Percentiles rank a stretch among this genome's conserved stretches.
These are phyloP conservation scores for Ginglymostoma cirratum DNA, from an alignment of 2,113 vertebrate species.

Conservation along the genomic window DNA sequence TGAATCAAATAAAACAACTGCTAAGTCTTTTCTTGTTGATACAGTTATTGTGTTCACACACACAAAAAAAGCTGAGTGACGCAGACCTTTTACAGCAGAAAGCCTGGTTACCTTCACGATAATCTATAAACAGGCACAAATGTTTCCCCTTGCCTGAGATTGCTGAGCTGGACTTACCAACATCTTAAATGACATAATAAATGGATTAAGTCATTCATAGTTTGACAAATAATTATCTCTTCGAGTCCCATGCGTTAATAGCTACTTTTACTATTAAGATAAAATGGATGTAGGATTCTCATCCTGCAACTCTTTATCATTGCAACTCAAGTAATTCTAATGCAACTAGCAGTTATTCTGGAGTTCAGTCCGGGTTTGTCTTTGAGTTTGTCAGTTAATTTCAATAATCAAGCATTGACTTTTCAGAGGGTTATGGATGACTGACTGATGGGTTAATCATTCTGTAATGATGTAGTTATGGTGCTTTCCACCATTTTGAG, in stretches of 20 bases:
- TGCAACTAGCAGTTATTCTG: background rate
- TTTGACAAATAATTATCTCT: constrained; percentile 34
- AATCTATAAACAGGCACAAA: background rate
- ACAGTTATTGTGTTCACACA: too few species aligned
- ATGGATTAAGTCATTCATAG: constrained; percentile 19
- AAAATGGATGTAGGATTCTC: background rate
- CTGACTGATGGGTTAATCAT: background rate
- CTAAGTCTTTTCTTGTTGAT: background rate
- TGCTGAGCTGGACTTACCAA: background rate
- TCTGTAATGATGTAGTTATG: background rate
- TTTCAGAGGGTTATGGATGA: background rate
- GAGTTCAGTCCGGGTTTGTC: background rate
- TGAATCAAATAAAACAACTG: background rate
- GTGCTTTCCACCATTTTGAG: background rate
- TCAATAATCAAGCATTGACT: background rate
- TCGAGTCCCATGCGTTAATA: constrained; percentile 1
- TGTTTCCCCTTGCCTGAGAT: background rate
- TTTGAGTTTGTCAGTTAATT: constrained; percentile 9
- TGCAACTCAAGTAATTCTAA: constrained; percentile 26
- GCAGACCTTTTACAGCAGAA: too few species aligned
- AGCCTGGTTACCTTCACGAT: too few species aligned
- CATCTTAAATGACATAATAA: constrained; percentile 15
- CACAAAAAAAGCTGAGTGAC: too few species aligned
- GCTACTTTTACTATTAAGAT: background rate
- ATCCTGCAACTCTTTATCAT: constrained; percentile 10